phyloP scores from a whole-genome alignment of 2,888 invertebrate genomes.

The Smittia aterrima region DNA sequence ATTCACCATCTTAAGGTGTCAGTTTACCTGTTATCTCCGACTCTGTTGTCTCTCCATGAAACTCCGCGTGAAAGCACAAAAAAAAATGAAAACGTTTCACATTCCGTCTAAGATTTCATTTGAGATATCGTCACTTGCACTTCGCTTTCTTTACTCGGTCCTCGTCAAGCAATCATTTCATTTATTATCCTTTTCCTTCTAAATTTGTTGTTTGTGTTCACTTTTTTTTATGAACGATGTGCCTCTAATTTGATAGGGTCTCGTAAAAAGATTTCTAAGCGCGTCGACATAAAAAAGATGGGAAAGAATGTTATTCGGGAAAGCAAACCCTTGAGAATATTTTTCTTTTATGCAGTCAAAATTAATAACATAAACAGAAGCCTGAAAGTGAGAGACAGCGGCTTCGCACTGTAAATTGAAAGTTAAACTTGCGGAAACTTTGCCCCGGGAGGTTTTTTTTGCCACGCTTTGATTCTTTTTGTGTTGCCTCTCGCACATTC shows the following conservation, averaged over 20 bases:
- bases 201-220: background rate
- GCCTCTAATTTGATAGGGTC: background rate
- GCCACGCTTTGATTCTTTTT: too few relatives aligned
- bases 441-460: background rate
- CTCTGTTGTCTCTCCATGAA: background rate
- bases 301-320: background rate
- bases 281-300: background rate
- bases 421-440: background rate
- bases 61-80: background rate
- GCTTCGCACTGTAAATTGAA: background rate
- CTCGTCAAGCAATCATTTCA: too few relatives aligned
- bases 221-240: background rate
- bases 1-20: background rate
- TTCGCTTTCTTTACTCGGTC: too few relatives aligned
- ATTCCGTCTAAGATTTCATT: too few relatives aligned
- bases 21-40: background rate
- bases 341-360: background rate
- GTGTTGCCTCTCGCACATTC: too few relatives aligned
- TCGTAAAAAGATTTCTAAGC: background rate
- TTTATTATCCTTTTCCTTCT: background rate
- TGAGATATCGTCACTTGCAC: too few relatives aligned
- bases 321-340: background rate
- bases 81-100: background rate
- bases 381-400: background rate
- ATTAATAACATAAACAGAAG: background rate